phyloP scores from a whole-genome alignment of 2,888 invertebrate genomes.

The Acanthosepion esculentum region DNA sequence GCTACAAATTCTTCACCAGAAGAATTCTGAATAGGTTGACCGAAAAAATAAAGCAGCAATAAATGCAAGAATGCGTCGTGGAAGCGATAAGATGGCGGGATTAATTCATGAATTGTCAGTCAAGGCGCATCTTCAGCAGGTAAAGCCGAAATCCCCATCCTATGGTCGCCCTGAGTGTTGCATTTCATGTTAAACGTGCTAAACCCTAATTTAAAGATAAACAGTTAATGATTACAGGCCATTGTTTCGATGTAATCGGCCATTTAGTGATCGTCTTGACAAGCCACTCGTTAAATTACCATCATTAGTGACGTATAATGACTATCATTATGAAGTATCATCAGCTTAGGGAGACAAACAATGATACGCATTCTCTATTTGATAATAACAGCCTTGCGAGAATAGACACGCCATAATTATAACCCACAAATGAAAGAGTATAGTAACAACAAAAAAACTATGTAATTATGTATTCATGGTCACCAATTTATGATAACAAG shows the following conservation, averaged over 20 bases:
- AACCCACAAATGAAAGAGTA: neutral
- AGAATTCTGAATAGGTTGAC: too few species aligned
- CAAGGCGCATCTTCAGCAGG: neutral
- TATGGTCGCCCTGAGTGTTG: neutral
- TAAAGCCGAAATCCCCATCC: neutral
- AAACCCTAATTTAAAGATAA: neutral
- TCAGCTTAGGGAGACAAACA: neutral
- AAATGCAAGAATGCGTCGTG: too few species aligned
- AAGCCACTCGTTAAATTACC: neutral
- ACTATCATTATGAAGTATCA: neutral
- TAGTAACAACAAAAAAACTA: neutral
- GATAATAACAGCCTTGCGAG: neutral
- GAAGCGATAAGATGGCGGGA: too few species aligned
- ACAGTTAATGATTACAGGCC: neutral
- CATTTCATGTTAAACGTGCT: neutral
- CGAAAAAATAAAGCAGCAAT: too few species aligned
- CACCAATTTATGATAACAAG: too few species aligned
- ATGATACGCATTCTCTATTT: neutral
- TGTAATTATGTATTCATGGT: neutral
- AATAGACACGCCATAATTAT: neutral
- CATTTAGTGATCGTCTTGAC: neutral
- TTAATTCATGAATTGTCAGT: neutral
- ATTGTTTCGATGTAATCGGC: neutral
- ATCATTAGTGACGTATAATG: neutral
- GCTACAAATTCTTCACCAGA: too few species aligned